A percentile compares a stretch with the other conserved stretches of the same genome.
These are phyloP conservation scores for Calephelis nemesis DNA, from an alignment of 1,140 invertebrate genomes.

Conservation along the genomic window DNA sequence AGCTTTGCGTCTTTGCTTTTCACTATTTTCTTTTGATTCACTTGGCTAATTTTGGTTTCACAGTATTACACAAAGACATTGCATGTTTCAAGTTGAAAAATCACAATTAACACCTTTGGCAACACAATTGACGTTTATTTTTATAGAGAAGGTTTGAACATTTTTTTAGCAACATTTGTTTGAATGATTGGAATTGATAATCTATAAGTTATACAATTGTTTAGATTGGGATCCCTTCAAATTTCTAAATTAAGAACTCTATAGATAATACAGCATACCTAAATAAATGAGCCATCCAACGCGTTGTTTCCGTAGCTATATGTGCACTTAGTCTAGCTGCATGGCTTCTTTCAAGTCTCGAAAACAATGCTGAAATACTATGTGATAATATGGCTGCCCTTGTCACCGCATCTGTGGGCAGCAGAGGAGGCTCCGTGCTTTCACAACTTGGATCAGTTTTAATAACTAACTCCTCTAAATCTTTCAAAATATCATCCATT, in stretches of 20 bases:
- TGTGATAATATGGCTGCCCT: conserved; percentile 86
- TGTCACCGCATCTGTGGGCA: conserved; percentile 77
- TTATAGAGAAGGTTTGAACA: no score
- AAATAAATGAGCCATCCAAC: conserved; percentile 90
- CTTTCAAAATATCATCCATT: conserved; percentile 71
- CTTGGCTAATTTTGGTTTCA: no score
- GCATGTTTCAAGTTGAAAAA: no score
- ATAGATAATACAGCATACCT: conserved; percentile 74
- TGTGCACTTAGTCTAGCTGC: conserved; percentile 85
- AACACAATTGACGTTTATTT: no score
- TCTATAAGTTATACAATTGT: no score
- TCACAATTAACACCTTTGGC: no score
- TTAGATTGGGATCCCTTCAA: no score
- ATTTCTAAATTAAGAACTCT: background rate
- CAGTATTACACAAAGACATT: no score
- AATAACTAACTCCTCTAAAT: conserved; percentile 63
- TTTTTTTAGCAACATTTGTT: no score
- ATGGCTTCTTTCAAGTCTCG: conserved; percentile 84
- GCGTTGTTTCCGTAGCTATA: conserved; percentile 86
- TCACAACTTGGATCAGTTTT: conserved; percentile 69
- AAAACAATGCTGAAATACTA: conserved; percentile 86
- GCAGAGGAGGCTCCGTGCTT: conserved; percentile 56
- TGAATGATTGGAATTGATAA: no score
- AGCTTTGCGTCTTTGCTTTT: no score
- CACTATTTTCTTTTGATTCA: no score